phyloP scores from a whole-genome alignment of 1,140 invertebrate genomes.

The Cotesia typhae region DNA sequence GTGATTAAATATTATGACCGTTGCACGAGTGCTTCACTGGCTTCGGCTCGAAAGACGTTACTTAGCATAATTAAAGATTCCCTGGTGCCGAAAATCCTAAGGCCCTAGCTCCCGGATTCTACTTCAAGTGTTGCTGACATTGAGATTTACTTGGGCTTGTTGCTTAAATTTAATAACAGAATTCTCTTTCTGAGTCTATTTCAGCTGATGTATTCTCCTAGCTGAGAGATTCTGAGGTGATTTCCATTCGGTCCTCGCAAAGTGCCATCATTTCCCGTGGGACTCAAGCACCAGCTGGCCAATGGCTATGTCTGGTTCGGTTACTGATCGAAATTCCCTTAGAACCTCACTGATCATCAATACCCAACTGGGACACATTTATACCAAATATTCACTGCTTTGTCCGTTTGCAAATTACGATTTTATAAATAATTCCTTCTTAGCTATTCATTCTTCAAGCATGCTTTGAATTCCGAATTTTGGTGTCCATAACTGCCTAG shows the following conservation, averaged over 20 bases:
- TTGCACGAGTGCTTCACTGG: conserved; percentile 51
- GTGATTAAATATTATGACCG: conserved; percentile 67
- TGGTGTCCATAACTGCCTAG: no score
- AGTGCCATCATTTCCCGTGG: conserved; percentile 65
- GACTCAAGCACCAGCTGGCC: conserved; percentile 42
- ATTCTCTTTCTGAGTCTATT: conserved; percentile 5
- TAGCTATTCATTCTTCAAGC: not conserved
- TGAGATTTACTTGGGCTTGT: not conserved
- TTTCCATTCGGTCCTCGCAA: conserved; percentile 64
- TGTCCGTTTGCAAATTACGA: not conserved
- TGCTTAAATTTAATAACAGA: conserved; percentile 8
- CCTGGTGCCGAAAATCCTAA: conserved; percentile 49
- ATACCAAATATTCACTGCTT: not conserved
- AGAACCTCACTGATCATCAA: conserved; percentile 19
- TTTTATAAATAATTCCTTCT: not conserved
- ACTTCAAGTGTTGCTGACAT: not conserved
- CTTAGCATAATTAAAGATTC: conserved; percentile 66
- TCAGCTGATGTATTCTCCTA: conserved; percentile 34
- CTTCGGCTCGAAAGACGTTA: conserved; percentile 58
- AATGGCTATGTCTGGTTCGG: conserved; percentile 25
- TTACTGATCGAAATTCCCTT: conserved; percentile 21
- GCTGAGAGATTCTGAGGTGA: conserved; percentile 51
- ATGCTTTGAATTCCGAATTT: no score
- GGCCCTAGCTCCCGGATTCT: conserved; percentile 5
- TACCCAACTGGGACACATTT: conserved; percentile 15